Evolutionary conservation across 2,888 invertebrate genomes (phyloP).

Genomic region (Tanypteryx hageni): DNA sequence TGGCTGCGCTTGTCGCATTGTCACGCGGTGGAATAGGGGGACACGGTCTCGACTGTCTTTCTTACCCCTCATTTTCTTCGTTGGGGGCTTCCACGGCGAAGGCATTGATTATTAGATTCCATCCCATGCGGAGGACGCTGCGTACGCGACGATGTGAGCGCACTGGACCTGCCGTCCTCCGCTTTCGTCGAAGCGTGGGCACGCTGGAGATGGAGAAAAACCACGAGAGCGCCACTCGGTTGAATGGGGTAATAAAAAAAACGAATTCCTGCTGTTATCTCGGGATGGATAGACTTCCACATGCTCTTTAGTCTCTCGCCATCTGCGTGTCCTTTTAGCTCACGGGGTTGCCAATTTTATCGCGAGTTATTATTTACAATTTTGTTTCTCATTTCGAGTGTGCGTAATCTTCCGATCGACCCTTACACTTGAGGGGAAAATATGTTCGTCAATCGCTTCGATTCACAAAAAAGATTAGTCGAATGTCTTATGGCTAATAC

Average conservation of each 20-base stretch:
- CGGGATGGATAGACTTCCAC: background rate
- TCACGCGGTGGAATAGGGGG: constrained; percentile 34
- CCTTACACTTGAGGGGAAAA: too few relatives aligned
- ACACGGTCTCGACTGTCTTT: background rate
- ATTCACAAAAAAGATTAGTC: too few relatives aligned
- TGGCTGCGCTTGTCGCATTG: constrained; percentile 45
- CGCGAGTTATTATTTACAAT: too few relatives aligned
- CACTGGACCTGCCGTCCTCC: background rate
- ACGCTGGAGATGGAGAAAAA: constrained; percentile 8
- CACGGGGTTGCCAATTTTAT: too few relatives aligned
- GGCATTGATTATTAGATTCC: constrained; percentile 59
- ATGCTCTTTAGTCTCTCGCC: background rate
- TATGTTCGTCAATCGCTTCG: too few relatives aligned
- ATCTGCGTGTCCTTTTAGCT: too few relatives aligned
- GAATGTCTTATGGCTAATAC: too few relatives aligned
- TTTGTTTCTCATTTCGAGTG: too few relatives aligned
- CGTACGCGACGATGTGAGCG: background rate
- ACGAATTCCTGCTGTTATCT: background rate
- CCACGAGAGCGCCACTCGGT: background rate
- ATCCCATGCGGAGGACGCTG: constrained; percentile 7
- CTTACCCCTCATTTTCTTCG: constrained; percentile 45
- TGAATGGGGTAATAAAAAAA: too few relatives aligned
- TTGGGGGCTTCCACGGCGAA: constrained; percentile 12
- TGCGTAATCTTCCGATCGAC: too few relatives aligned
- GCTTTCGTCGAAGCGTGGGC: constrained; percentile 3